Evolutionary conservation across 1,140 invertebrate species (phyloP), one percentile per base, ranked within the genome.

Genomic region (Drosophila tristis): DNA sequence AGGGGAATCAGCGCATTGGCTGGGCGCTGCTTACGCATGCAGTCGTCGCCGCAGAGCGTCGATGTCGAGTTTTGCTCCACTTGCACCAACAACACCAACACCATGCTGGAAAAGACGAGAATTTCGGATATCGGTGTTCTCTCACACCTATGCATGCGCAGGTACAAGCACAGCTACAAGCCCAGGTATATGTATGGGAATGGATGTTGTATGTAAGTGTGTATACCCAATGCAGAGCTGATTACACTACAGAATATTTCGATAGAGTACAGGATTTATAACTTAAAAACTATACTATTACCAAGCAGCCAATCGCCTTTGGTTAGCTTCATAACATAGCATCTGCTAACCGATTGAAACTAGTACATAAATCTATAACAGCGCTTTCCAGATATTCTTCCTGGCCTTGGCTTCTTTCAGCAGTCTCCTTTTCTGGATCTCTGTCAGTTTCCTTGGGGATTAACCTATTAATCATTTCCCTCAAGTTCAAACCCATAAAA

Each of bases 121-220:
- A 74, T 74, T 74, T 74, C 43, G 68, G 68, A 58, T 73, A 68
- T 70, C 64, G 66, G 68, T 35, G 29, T 39, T 43, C 53, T 58
- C 53, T 54, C 49, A 63, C 31, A 35, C 35, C 49, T 29, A 25
- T 29, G 45, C 39, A 60, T 26, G 39, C 31, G 43, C 51, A 71
- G 50, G 58, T 64, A 47, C 57, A 45, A 56, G 48, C 58, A 26
- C 51, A 71, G 50, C 50, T 64, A 47, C 57, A 45, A 56, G 48
- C 58, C 26, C 70, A 72, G 50, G 61, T 74, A n/a, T 49, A 31
- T 13, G 42, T 31, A 35, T 54, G 2, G n/a, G 6, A 60, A 45
- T 47, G 25, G 42, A 5, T 45, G 23, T 55, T 48, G 29, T 55
- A 16, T 67, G 48, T 25, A 25, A 23, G 23, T 56, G 65, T 43